Evolutionary conservation across 2,797 vertebrate species (phyloP).

Genomic region (Centropyge bicolor): DNA sequence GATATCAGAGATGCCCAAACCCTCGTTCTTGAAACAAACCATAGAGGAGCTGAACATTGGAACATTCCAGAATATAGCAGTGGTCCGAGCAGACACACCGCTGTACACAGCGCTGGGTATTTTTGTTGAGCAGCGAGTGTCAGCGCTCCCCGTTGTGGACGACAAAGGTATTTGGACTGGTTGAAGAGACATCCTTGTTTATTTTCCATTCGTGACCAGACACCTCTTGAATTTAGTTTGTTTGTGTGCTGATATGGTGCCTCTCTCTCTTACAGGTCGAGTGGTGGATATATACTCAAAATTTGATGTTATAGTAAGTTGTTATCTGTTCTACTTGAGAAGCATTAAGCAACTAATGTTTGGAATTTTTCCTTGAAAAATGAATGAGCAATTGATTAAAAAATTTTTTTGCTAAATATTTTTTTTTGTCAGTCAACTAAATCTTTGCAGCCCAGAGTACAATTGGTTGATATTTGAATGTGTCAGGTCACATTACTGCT

Average conservation of each 20-base stretch:
- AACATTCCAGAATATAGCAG: constrained; percentile 95
- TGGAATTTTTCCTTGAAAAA: too few species aligned
- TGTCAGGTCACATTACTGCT: background rate
- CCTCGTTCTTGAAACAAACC: constrained; percentile 90
- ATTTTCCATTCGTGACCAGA: constrained; percentile 18
- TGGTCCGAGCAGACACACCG: constrained; percentile 93
- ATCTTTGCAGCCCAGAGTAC: too few species aligned
- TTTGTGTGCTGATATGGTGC: constrained; percentile 7
- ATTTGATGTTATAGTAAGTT: constrained; percentile 98
- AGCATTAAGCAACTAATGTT: too few species aligned
- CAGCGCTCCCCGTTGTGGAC: constrained; percentile 95
- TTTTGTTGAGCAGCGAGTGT: constrained; percentile 97
- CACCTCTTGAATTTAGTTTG: constrained; percentile 5
- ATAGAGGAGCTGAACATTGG: constrained; percentile 93
- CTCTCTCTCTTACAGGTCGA: constrained; percentile 85
- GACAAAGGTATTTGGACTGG: constrained; percentile 89
- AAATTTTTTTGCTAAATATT: too few species aligned
- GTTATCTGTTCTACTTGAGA: too few species aligned
- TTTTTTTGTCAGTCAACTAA: too few species aligned
- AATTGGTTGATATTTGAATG: too few species aligned
- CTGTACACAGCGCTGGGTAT: constrained; percentile 96
- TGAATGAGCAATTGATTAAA: too few species aligned
- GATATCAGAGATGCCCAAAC: constrained; percentile 97
- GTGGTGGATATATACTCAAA: constrained; percentile 99
- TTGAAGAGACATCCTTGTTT: constrained; percentile 20